Evolutionary conservation across 2,888 invertebrate species (phyloP).

Genomic region (Lithophane leautieri): DNA sequence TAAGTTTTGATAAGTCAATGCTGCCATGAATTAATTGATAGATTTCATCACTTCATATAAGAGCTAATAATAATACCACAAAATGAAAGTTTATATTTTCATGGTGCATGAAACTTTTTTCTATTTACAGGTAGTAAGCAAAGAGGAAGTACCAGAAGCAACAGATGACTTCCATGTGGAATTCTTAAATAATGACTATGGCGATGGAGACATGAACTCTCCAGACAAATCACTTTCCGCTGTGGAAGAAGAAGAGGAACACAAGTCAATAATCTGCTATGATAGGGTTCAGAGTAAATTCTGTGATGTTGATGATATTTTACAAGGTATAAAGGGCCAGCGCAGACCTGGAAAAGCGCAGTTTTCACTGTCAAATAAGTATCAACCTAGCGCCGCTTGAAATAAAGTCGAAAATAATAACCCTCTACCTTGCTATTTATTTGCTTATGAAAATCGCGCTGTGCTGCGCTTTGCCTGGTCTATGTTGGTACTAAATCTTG

Average conservation of each 20-base stretch:
- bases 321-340: slow-evolving; percentile 53
- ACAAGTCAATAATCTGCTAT: slow-evolving; percentile 43
- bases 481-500: neutral
- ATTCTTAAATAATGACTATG: slow-evolving; percentile 54
- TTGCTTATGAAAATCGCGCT: neutral
- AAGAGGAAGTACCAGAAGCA: slow-evolving; percentile 51
- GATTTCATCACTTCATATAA: neutral
- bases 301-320: slow-evolving; percentile 62
- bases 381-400: neutral
- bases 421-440: neutral
- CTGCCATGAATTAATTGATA: neutral
- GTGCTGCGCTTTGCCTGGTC: too few relatives aligned
- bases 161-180: slow-evolving; percentile 52
- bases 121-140: slow-evolving; percentile 52
- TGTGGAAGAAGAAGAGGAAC: slow-evolving; percentile 52
- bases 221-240: slow-evolving; percentile 59
- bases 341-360: neutral
- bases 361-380: slow-evolving; percentile 1
- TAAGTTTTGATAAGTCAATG: neutral
- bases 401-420: slow-evolving; percentile 2
- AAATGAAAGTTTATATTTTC: neutral
- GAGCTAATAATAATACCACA: neutral
- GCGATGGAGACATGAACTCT: slow-evolving; percentile 52
- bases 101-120: neutral
- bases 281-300: slow-evolving; percentile 59